Evolutionary conservation across 2,888 invertebrate species (phyloP).

Genomic region (Falcaria lacertinaria): DNA sequence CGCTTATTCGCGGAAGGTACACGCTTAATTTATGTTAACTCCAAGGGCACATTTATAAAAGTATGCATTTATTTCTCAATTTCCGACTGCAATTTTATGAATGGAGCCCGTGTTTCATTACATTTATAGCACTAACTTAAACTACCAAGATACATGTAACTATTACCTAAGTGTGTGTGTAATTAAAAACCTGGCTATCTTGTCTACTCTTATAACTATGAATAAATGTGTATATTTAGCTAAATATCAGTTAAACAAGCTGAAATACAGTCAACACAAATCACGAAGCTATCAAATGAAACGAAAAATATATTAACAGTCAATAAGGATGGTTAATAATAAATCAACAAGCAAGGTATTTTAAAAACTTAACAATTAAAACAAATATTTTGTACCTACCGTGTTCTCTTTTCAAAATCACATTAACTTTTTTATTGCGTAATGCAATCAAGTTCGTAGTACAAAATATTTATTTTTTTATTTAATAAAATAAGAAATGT

Average conservation of each 20-base stretch:
- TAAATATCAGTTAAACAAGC: slow-evolving; percentile 65
- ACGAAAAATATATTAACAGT: slow-evolving; percentile 59
- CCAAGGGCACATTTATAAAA: slow-evolving; percentile 48
- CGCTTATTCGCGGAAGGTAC: slow-evolving; percentile 12
- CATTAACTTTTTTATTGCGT: slow-evolving; percentile 9
- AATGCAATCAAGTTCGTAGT: slow-evolving; percentile 9
- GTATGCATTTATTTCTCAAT: slow-evolving; percentile 13
- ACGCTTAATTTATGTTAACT: slow-evolving; percentile 40
- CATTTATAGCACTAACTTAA: slow-evolving; percentile 74
- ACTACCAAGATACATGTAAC: slow-evolving; percentile 52
- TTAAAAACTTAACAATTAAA: slow-evolving; percentile 69
- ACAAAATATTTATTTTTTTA: slow-evolving; percentile 25
- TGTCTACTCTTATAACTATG: slow-evolving; percentile 73
- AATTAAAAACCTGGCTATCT: slow-evolving; percentile 80
- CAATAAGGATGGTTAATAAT: slow-evolving; percentile 72
- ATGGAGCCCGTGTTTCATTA: slow-evolving; percentile 63
- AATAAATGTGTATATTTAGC: slow-evolving; percentile 75
- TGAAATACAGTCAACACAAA: slow-evolving; percentile 51
- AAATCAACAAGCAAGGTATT: slow-evolving; percentile 73
- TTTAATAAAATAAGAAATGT: slow-evolving; percentile 69
- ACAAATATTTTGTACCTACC: background rate
- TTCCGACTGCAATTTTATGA: slow-evolving; percentile 27
- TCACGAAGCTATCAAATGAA: slow-evolving; percentile 49
- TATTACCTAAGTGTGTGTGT: slow-evolving; percentile 54
- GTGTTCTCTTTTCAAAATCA: too few relatives aligned